These are phyloP conservation scores for Nycticebus coucang DNA, from an alignment of 2,113 vertebrate genomes.

Conservation along the genomic window DNA sequence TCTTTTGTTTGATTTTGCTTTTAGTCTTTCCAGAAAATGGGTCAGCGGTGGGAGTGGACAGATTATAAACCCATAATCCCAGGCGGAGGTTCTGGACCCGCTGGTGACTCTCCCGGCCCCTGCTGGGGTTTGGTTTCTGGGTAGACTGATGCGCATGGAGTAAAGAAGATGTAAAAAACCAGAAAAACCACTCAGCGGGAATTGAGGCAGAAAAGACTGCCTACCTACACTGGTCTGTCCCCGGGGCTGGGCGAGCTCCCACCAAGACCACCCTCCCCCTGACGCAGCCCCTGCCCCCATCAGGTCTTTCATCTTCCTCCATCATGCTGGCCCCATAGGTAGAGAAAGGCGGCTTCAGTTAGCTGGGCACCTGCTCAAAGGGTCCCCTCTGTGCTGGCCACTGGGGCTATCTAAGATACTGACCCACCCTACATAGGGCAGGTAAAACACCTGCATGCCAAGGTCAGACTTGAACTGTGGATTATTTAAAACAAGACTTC, in stretches of 20 bases:
- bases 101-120: background rate
- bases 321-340: no score
- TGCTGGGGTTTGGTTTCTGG: background rate
- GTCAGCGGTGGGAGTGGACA: background rate
- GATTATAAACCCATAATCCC: fast-evolving
- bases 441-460: background rate
- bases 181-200: background rate
- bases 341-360: background rate
- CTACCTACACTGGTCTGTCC: background rate
- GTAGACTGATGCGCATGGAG: no score
- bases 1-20: background rate
- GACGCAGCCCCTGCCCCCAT: fast-evolving
- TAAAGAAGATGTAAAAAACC: background rate
- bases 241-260: background rate
- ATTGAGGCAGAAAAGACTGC: background rate
- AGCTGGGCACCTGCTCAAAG: no score
- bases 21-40: conserved; percentile 36
- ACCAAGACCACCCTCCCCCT: background rate
- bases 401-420: background rate
- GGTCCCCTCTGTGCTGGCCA: background rate
- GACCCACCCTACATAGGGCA: background rate
- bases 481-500: background rate
- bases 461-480: background rate
- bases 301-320: background rate
- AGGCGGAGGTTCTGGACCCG: background rate